Percentiles rank a stretch among this genome's conserved stretches.
These are phyloP conservation scores for Pterostichus niger DNA, from an alignment of 2,888 invertebrate genomes.

Conservation along the genomic window DNA sequence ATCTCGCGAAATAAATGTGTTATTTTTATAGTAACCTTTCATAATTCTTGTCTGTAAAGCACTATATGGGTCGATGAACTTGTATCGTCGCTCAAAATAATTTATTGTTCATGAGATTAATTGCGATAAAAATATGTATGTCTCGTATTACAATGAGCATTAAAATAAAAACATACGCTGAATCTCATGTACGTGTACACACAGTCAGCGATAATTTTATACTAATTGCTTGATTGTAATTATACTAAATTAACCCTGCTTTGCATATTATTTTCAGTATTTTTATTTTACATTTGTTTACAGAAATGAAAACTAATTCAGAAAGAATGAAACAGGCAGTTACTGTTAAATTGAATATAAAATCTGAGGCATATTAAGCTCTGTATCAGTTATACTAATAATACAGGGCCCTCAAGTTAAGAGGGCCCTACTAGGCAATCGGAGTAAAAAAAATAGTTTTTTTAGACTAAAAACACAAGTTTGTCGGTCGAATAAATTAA, in stretches of 20 bases:
- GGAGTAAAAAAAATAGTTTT: no score
- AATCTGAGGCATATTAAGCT: no score
- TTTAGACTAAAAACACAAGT: no score
- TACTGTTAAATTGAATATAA: no score
- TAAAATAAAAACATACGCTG: slow-evolving; percentile 46
- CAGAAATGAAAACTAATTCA: no score
- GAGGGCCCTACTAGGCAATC: no score
- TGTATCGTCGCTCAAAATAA: slow-evolving; percentile 57
- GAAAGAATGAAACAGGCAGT: no score
- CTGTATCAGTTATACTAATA: no score
- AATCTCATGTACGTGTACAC: slow-evolving; percentile 26
- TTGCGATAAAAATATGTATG: slow-evolving; percentile 60
- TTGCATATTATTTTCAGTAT: slow-evolving; percentile 5
- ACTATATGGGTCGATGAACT: slow-evolving; percentile 45
- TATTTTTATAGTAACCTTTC: slow-evolving; percentile 51
- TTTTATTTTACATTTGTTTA: no score
- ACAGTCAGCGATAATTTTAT: slow-evolving; percentile 23
- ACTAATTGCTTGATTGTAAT: slow-evolving; percentile 53
- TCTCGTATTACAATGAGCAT: slow-evolving; percentile 56
- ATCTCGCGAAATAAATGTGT: slow-evolving; percentile 24
- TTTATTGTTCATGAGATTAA: slow-evolving; percentile 57
- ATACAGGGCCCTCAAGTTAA: no score
- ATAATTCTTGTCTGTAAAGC: slow-evolving; percentile 29
- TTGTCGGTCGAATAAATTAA: no score
- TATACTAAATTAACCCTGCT: slow-evolving; percentile 15